Evolutionary conservation across 2,113 vertebrate species (phyloP).

Genomic region (Microtus oregoni): DNA sequence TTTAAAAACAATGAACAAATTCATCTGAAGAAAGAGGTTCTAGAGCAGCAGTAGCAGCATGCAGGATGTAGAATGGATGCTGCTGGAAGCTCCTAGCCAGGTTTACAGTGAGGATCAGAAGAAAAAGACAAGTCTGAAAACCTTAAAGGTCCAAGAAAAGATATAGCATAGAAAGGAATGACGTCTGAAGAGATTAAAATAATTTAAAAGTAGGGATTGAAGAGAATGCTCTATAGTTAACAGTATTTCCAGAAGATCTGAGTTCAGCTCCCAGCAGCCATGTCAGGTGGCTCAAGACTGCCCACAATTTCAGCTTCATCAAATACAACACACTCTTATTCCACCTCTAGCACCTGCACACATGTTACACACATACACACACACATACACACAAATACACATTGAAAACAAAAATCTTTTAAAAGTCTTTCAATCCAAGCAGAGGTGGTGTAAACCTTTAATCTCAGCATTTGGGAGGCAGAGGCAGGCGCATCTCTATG

Average conservation of each 20-base stretch:
- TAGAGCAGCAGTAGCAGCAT: background rate
- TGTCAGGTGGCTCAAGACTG: background rate
- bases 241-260: background rate
- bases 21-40: background rate
- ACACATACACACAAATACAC: background rate
- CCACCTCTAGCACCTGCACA: background rate
- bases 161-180: background rate
- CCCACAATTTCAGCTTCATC: background rate
- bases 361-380: background rate
- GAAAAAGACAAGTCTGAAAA: background rate
- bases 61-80: background rate
- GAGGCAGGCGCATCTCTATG: background rate
- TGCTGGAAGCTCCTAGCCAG: background rate
- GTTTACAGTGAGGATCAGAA: background rate
- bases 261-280: background rate
- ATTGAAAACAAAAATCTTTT: background rate
- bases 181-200: background rate
- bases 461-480: no score
- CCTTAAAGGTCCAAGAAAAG: background rate
- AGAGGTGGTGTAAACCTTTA: background rate
- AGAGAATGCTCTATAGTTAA: background rate
- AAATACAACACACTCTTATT: background rate
- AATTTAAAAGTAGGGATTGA: background rate
- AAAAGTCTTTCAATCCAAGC: background rate
- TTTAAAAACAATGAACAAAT: background rate